Base-by-base conservation (phyloP, 1,140 invertebrate genomes). In the Brachionus rotundiformis region DNA sequence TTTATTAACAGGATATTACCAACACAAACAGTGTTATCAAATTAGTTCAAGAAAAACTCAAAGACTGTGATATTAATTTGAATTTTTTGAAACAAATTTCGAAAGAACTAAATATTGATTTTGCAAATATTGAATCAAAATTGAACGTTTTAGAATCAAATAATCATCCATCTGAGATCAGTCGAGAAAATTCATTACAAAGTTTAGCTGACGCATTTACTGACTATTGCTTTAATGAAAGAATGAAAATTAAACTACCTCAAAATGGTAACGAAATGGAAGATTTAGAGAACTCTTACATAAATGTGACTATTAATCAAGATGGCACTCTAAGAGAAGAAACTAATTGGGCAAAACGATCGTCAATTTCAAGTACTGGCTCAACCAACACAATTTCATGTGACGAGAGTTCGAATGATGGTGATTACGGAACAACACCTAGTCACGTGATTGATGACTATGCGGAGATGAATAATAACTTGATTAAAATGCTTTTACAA, bases 1-100 rank as follows among this genome's bases (percentile, higher is more conserved):
- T 79, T 29, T 3, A 23, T 61, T 13, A 59, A 16, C 19, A 63
- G 47, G 76, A 79, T 79, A 63, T 59, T 16, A 79, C n/a, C 6
- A 54, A 79, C 47, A 79, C 59, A 63, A 54, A 79, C 29, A 63
- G 59, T 54, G 47, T 79, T 59, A 63, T 79, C 7, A 41, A 79
- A 41, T 19, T 79, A 27, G 47, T 79, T 25, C 76, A 63, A 33
- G 76, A 54, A 36, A 79, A 63, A 31, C 33, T 79, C 10, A 59
- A 54, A 79, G 76, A 79, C 16, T 79, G 76, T 59, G 59, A 63
- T 79, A 31, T 63, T 10, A 79, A 79, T 59, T 33, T 79, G 29
- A 63, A 59, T 39, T 54, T 39, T 39, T 59, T 79, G 11, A 79
- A 63, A 36, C 47, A 79, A 79, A 79, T 79, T 8, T 59, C 76